Evolutionary conservation across 1,140 invertebrate species (phyloP), one percentile per base, ranked within the genome.

Genomic region (Calliopsis andreniformis): DNA sequence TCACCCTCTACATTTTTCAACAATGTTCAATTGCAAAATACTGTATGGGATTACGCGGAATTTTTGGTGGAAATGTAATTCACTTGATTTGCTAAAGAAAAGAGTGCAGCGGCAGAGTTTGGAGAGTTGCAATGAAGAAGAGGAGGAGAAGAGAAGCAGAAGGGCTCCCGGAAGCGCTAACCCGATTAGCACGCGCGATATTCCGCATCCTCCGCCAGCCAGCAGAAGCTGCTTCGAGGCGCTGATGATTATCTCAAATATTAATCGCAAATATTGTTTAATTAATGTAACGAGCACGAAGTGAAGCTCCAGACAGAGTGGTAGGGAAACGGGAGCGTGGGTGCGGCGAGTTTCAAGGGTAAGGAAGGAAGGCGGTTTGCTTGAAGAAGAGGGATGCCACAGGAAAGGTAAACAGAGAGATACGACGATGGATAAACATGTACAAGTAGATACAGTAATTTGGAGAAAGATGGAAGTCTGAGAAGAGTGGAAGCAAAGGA

Each of bases 231-330:
- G 75, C 87, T 87, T 86, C 83, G 87, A 90, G 86, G 88, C 87
- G 88, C 87, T 88, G 89, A 89, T 91, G 89, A 91, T 90, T 88
- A 90, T 87, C 87, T 89, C 87, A 89, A 90, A 90, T 89, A 91
- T 91, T 91, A 91, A 91, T 90, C 87, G 86, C 89, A 89, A 91
- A 91, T 90, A 89, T 90, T 89, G 89, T 89, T 91, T 87, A 89
- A 91, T 90, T 90, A 90, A 87, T 87, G 86, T 89, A 89, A 88
- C 87, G 83, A 85, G 87, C 81, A 76, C 61, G 79, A 78, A 69
- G 80, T 59, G 70, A 61, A 59, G 61, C 51, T 64, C 45, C 43
- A 79, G 66, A 68, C 20, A 61, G 25, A 10, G 66, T n/a, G 62
- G n/a, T 30, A 63, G 61, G 51, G n/a, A 25, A 64, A 25, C 51